Conservation (phyloP, 2,113 vertebrate species). For the Gymnobelideus leadbeateri region DNA sequence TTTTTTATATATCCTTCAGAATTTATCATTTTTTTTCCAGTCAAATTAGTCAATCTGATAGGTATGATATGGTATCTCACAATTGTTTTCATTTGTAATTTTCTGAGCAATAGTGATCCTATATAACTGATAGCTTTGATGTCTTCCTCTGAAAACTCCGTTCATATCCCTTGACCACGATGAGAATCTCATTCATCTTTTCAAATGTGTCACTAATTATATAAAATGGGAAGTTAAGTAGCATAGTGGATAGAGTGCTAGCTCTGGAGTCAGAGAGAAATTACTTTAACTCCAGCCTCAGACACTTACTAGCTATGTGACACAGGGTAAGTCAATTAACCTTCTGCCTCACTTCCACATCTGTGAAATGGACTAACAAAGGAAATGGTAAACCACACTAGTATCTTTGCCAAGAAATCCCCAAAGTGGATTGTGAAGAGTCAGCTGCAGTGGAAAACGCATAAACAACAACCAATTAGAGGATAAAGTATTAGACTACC, state of each 20-base stretch:
- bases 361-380: not conserved
- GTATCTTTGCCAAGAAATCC: not conserved
- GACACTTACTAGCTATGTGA: not conserved
- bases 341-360: not conserved
- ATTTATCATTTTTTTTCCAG: not conserved
- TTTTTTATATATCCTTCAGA: not conserved
- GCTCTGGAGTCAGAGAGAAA: not conserved
- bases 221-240: not conserved
- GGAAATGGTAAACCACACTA: not conserved
- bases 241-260: not conserved
- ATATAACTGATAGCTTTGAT: not conserved
- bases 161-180: not conserved
- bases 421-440: not conserved
- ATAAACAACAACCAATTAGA: not conserved
- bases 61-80: not conserved
- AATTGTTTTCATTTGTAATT: not conserved
- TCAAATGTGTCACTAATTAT: not conserved
- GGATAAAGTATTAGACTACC: not conserved
- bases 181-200: not conserved
- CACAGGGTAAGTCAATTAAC: not conserved
- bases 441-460: too few relatives aligned
- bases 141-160: not conserved
- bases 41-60: not conserved
- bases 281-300: not conserved
- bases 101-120: not conserved